Conservation (phyloP, 2,888 invertebrate species). For the Sussaba pulchella region DNA sequence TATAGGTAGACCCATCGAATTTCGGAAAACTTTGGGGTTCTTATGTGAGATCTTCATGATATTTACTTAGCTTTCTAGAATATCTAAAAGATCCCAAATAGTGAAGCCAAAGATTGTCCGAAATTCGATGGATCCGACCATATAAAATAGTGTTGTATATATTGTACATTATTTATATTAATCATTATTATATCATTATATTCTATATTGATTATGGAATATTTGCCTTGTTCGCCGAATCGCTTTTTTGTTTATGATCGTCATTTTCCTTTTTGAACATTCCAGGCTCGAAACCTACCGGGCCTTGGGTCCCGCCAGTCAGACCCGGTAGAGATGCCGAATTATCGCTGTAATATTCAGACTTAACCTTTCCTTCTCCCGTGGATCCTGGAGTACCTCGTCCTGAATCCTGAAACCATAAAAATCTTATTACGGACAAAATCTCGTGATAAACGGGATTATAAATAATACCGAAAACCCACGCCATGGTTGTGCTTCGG, state of each 20-base stretch:
- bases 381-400: slow-evolving; percentile 69
- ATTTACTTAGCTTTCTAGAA: no score
- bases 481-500: slow-evolving; percentile 72
- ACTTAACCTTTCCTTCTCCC: slow-evolving; percentile 86
- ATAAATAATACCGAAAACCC: slow-evolving; percentile 16
- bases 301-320: slow-evolving; percentile 89
- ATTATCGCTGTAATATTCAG: slow-evolving; percentile 92
- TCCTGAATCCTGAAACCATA: slow-evolving; percentile 72
- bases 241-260: slow-evolving; percentile 86
- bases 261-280: slow-evolving; percentile 90
- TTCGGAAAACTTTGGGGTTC: no score
- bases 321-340: slow-evolving; percentile 92
- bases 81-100: no score
- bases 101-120: no score
- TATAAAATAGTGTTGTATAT: no score
- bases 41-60: no score
- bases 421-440: not conserved
- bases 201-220: slow-evolving; percentile 2
- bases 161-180: no score
- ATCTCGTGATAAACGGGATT: not conserved
- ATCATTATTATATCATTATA: no score
- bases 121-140: no score
- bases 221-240: slow-evolving; percentile 85
- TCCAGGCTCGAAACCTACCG: slow-evolving; percentile 93
- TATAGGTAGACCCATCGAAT: no score